Conservation (phyloP, 92 coral and sea anemone species). For the Epizoanthus fatuus region DNA sequence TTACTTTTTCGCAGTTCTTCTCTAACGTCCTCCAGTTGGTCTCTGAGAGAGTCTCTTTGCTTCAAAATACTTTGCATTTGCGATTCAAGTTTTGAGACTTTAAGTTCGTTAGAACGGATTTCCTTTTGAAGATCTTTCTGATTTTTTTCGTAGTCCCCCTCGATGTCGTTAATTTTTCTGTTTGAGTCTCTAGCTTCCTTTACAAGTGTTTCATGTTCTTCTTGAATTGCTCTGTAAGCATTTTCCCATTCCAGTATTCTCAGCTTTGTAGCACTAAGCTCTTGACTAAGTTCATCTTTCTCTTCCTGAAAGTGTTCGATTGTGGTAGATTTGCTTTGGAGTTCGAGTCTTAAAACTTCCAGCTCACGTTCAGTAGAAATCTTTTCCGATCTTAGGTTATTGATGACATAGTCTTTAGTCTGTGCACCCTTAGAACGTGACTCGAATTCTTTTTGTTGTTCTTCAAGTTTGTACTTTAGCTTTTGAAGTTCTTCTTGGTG, state of each 20-base stretch:
- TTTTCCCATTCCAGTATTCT: conserved; percentile 83
- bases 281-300: conserved; percentile 74
- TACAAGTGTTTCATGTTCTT: conserved; percentile 80
- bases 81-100: conserved; percentile 85
- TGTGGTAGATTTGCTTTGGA: conserved; percentile 61
- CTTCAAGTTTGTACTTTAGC: conserved; percentile 72
- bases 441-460: conserved; percentile 65
- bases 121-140: conserved; percentile 83
- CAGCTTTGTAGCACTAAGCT: conserved; percentile 68
- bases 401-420: conserved; percentile 76
- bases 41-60: conserved; percentile 84
- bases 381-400: conserved; percentile 82
- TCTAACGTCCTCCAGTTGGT: conserved; percentile 83
- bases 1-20: conserved; percentile 83
- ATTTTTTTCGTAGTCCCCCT: conserved; percentile 71
- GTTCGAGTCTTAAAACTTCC: conserved; percentile 71
- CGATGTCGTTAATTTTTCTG: conserved; percentile 66
- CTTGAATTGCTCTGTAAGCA: conserved; percentile 76
- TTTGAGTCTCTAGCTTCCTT: conserved; percentile 74
- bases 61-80: conserved; percentile 88
- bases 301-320: conserved; percentile 82
- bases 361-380: conserved; percentile 73
- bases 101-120: conserved; percentile 75
- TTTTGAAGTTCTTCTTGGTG: conserved; percentile 74
- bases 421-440: conserved; percentile 68